These are phyloP conservation scores for Vidua macroura DNA, from an alignment of 2,113 vertebrate species.

Conservation along the genomic window DNA sequence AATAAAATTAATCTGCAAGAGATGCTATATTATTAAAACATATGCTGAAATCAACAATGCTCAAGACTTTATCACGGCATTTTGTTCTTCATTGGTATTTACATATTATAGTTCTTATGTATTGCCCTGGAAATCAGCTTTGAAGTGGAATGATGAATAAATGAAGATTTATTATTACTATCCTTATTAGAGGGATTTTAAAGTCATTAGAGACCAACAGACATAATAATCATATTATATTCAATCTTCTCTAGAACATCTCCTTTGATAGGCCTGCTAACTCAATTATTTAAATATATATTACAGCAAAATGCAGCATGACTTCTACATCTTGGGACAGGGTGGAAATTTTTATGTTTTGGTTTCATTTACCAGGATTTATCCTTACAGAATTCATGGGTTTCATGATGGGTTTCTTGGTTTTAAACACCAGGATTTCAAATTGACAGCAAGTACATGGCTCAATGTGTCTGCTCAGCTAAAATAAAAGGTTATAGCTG, in stretches of 20 bases:
- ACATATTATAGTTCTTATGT: constrained; percentile 5
- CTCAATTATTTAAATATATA: constrained; percentile 38
- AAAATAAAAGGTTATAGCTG: not conserved
- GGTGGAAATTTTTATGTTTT: not conserved
- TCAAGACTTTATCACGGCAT: not conserved
- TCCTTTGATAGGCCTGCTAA: constrained; percentile 25
- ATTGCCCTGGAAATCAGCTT: constrained; percentile 51
- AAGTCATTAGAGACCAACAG: constrained; percentile 60
- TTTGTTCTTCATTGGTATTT: constrained; percentile 33
- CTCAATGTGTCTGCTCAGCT: not conserved
- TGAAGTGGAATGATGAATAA: constrained; percentile 55
- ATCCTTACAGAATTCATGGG: not conserved
- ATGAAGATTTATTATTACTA: constrained; percentile 54
- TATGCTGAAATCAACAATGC: not conserved
- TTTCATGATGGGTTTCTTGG: not conserved
- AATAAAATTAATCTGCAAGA: not conserved
- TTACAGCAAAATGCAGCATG: not conserved
- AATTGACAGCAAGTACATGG: not conserved
- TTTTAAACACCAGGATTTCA: not conserved
- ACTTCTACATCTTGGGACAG: not conserved
- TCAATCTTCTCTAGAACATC: constrained; percentile 51
- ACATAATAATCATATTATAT: constrained; percentile 39
- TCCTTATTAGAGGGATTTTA: constrained; percentile 55
- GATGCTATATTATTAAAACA: constrained; percentile 4
- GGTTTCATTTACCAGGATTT: not conserved